phyloP scores from a whole-genome alignment of 2,888 invertebrate species.

The Xylocampa areola region DNA sequence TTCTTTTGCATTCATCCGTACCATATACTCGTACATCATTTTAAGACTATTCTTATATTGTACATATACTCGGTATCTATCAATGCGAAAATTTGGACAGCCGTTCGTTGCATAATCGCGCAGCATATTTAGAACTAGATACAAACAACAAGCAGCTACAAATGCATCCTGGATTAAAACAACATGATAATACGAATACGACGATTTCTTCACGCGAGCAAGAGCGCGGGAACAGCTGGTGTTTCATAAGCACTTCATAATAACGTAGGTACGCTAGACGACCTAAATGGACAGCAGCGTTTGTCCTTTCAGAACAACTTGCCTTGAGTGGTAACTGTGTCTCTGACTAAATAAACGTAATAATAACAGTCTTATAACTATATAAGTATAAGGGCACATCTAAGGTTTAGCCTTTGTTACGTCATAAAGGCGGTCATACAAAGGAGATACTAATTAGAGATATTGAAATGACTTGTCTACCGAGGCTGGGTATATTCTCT shows the following conservation, averaged over 20 bases:
- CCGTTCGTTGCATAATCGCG: too few species aligned
- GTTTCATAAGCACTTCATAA: conserved; percentile 9
- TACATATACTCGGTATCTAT: too few species aligned
- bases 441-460: conserved; percentile 26
- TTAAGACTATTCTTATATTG: too few species aligned
- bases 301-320: conserved; percentile 31
- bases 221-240: neutral
- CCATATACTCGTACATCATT: too few species aligned
- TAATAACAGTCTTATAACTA: conserved; percentile 30
- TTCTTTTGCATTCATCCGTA: too few species aligned
- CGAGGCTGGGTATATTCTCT: too few species aligned
- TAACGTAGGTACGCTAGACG: neutral
- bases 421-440: conserved; percentile 17
- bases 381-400: conserved; percentile 17
- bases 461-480: conserved; percentile 27
- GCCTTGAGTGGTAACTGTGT: conserved; percentile 37
- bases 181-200: too few species aligned
- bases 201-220: conserved; percentile 4
- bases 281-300: conserved; percentile 21
- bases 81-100: too few species aligned
- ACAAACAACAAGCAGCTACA: too few species aligned
- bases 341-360: conserved; percentile 25
- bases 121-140: too few species aligned
- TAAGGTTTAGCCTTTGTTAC: conserved; percentile 22
- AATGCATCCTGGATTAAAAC: too few species aligned